Base-by-base conservation (phyloP, 1,140 invertebrate species). In the Drosophila pseudoobscura region DNA sequence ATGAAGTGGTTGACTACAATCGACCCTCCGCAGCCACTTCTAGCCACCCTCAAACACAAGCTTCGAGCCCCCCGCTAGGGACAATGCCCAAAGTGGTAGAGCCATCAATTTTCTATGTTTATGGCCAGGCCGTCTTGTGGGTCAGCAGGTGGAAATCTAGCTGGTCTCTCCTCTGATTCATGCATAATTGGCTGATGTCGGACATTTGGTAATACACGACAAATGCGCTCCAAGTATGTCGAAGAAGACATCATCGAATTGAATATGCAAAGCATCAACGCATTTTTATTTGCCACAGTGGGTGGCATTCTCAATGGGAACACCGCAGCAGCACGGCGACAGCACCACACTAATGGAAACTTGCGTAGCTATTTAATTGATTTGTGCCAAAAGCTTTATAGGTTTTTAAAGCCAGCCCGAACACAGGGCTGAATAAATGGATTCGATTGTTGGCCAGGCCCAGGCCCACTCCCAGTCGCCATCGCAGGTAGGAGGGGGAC, bases 261-360 rank as follows among this genome's bases (percentile, higher is more conserved):
- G 53, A 68, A 71, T 85, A 85, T 87, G 77, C 82, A 75, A 87
- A 82, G 64, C 78, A 49, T 55, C 74, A 51, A 56, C 57, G 73
- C 55, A 53, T 49, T 84, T 85, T 85, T 78, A 87, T 87, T 74
- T 75, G 82, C 80, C 80, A 59, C 82, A 82, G 80, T 85, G 80
- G 80, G 80, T 85, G 80, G 82, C 75, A 87, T 87, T 77, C 55
- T 75, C 50, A 70, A 55, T 72, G 78, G 78, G 60, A 65, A 69
- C 57, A 65, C 50, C 15, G 35, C 24, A 29, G 43, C 3, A 49
- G 24, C 24, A 26, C 4, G 5, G 24, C 24, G 4, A 26, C 24
- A 26, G 24, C 24, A 26, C 4, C 22, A 31, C 3, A 49, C 44
- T 63, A 70, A 52, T 55, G 56, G 71, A 62, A 60, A 79, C 61